These are phyloP conservation scores for Hirundo rustica DNA, from an alignment of 2,797 vertebrate genomes.

Conservation along the genomic window DNA sequence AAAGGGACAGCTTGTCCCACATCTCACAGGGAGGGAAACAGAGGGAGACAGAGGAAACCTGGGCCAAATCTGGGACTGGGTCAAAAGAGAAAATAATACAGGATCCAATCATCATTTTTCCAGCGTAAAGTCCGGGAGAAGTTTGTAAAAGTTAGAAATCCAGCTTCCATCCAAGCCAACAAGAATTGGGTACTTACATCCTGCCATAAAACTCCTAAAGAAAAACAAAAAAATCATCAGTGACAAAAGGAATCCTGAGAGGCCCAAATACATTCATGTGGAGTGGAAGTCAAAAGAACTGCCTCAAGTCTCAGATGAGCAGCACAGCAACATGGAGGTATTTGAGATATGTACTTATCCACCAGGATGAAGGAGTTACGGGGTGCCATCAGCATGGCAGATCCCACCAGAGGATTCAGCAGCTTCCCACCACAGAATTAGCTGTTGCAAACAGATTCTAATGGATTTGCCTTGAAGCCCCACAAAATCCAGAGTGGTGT, in stretches of 20 bases:
- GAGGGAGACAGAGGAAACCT: background rate
- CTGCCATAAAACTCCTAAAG: background rate
- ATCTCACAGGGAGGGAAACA: background rate
- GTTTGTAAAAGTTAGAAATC: background rate
- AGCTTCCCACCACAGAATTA: background rate
- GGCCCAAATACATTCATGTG: background rate
- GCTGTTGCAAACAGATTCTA: background rate
- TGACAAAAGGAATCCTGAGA: background rate
- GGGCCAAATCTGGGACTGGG: background rate
- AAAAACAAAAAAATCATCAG: background rate
- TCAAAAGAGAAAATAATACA: background rate
- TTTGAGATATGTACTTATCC: background rate
- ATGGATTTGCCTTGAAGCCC: background rate
- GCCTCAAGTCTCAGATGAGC: background rate
- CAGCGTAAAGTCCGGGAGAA: background rate
- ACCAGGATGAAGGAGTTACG: background rate
- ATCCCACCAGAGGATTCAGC: background rate
- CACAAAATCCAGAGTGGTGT: background rate
- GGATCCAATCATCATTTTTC: background rate
- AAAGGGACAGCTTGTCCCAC: background rate
- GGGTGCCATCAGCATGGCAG: background rate
- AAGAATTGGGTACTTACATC: background rate
- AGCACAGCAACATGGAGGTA: background rate
- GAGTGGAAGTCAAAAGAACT: background rate
- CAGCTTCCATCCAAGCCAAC: background rate